These are phyloP conservation scores for Drosophila tripunctata DNA, from an alignment of 2,888 invertebrate genomes.

Conservation along the genomic window DNA sequence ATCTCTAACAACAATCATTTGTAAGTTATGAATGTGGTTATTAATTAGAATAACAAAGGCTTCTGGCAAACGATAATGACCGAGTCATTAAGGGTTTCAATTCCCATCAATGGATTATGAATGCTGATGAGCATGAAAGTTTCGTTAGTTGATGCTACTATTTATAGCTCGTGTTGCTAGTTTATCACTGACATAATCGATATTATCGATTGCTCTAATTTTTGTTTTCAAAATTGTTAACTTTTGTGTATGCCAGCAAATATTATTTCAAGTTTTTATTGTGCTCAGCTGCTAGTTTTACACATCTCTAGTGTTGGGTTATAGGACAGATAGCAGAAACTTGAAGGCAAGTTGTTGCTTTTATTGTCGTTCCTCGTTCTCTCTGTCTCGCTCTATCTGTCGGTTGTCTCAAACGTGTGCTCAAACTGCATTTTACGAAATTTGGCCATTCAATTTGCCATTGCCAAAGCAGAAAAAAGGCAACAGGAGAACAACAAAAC, in stretches of 20 bases:
- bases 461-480: constrained; percentile 46
- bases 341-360: constrained; percentile 52
- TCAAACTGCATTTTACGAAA: constrained; percentile 74
- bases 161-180: not conserved
- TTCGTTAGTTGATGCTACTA: not conserved
- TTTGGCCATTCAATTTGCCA: constrained; percentile 76
- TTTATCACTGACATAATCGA: constrained; percentile 2
- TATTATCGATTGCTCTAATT: not conserved
- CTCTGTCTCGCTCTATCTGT: constrained; percentile 9
- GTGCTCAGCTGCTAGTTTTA: not conserved
- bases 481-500: constrained; percentile 49
- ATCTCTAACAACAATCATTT: constrained; percentile 3
- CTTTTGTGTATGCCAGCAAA: not conserved
- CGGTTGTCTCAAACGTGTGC: constrained; percentile 62
- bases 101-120: not conserved
- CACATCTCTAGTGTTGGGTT: constrained; percentile 33
- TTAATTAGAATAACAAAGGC: constrained; percentile 16
- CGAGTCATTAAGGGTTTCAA: constrained; percentile 8
- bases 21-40: constrained; percentile 6
- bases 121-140: constrained; percentile 2
- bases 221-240: not conserved
- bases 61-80: constrained; percentile 3
- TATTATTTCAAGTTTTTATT: not conserved
- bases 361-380: constrained; percentile 44
- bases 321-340: constrained; percentile 20